A percentile compares a stretch with the other conserved stretches of the same genome.
Evolutionary conservation across 92 coral and sea anemone genomes (phyloP).

Genomic region (Palythoa grandiflora): DNA sequence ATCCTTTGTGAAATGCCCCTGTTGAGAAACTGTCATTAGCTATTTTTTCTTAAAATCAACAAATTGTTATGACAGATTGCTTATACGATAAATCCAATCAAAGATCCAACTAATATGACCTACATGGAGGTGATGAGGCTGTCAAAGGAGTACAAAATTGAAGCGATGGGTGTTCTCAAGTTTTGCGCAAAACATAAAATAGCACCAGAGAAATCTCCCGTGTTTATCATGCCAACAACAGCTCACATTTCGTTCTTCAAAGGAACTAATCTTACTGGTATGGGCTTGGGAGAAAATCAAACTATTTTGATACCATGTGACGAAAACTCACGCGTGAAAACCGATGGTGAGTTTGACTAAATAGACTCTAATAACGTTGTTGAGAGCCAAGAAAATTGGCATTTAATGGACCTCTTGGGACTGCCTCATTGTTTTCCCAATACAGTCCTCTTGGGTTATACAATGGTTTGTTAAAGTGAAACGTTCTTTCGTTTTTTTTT

Average conservation of each 20-base stretch:
- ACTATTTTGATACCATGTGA: slow-evolving; percentile 50
- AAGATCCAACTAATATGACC: background rate
- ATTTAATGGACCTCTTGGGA: too few relatives aligned
- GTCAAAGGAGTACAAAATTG: slow-evolving; percentile 45
- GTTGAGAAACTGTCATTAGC: background rate
- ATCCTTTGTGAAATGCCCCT: too few relatives aligned
- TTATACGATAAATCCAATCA: background rate
- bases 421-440: too few relatives aligned
- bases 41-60: background rate
- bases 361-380: too few relatives aligned
- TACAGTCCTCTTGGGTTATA: too few relatives aligned
- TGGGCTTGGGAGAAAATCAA: slow-evolving; percentile 65
- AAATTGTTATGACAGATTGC: slow-evolving; percentile 5
- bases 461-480: too few relatives aligned
- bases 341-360: slow-evolving; percentile 10
- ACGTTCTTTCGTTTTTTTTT: too few relatives aligned
- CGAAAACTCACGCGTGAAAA: slow-evolving; percentile 46
- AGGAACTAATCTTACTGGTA: slow-evolving; percentile 54
- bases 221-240: slow-evolving; percentile 56
- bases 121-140: slow-evolving; percentile 47
- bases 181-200: slow-evolving; percentile 29
- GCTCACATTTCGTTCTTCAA: slow-evolving; percentile 70
- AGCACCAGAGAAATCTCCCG: slow-evolving; percentile 43
- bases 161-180: slow-evolving; percentile 48
- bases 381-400: too few relatives aligned